Evolutionary conservation across 2,888 invertebrate species (phyloP).

Genomic region (Noctua comes): DNA sequence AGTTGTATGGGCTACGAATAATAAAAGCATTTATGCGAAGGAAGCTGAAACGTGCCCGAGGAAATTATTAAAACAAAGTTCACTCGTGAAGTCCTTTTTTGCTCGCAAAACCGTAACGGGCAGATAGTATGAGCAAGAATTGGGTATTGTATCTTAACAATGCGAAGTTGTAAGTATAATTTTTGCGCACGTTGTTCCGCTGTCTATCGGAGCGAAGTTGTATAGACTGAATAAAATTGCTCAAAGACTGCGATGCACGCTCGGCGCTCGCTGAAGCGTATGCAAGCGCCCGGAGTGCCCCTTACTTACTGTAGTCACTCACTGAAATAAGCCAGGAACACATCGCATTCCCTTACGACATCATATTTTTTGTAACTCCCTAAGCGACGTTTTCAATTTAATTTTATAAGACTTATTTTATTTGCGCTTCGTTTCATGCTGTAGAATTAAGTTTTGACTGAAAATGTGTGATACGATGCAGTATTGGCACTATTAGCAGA

Average conservation of each 20-base stretch:
- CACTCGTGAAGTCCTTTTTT: constrained; percentile 45
- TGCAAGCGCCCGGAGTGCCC: constrained; percentile 65
- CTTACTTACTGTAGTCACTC: constrained; percentile 64
- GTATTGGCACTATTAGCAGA: background rate
- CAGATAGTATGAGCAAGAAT: constrained; percentile 41
- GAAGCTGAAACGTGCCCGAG: constrained; percentile 42
- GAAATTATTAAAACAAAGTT: constrained; percentile 61
- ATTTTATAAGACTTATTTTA: constrained; percentile 30
- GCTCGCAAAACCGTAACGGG: constrained; percentile 29
- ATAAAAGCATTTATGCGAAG: constrained; percentile 55
- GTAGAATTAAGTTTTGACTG: background rate
- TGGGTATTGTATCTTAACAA: constrained; percentile 50
- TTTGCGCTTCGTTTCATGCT: constrained; percentile 11
- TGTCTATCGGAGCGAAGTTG: constrained; percentile 56
- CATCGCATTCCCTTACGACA: constrained; percentile 50
- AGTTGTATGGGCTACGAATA: constrained; percentile 57
- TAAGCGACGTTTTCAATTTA: constrained; percentile 37
- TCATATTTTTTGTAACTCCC: constrained; percentile 42
- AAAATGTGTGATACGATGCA: background rate
- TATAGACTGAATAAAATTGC: constrained; percentile 66
- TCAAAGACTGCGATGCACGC: constrained; percentile 66
- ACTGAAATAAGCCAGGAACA: constrained; percentile 57
- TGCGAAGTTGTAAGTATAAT: constrained; percentile 49
- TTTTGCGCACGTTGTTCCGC: constrained; percentile 35
- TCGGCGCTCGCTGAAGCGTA: constrained; percentile 62